Evolutionary conservation across 2,113 vertebrate genomes (phyloP).

Genomic region (Tenebrosternarchus preto): DNA sequence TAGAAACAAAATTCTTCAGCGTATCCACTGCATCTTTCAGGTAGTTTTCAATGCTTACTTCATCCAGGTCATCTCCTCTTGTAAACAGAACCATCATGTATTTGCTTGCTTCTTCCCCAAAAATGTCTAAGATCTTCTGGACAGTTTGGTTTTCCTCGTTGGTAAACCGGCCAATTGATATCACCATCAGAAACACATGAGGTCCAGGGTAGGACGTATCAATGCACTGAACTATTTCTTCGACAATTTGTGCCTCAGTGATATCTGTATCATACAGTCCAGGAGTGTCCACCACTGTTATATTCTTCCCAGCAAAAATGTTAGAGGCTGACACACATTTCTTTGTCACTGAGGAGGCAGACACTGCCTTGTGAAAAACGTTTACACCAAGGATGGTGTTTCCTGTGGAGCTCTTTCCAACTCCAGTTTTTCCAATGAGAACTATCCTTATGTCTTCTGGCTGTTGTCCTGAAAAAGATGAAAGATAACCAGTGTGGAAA

Average conservation of each 20-base stretch:
- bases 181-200: constrained; percentile 26
- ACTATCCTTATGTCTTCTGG: too few relatives aligned
- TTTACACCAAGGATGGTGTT: too few relatives aligned
- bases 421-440: too few relatives aligned
- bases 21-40: too few relatives aligned
- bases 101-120: constrained; percentile 14
- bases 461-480: too few relatives aligned
- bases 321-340: neutral
- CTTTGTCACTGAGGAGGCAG: constrained; percentile 9
- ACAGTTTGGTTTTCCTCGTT: constrained; percentile 11
- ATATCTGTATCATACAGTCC: constrained; percentile 42
- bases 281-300: constrained; percentile 45
- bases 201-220: too few relatives aligned
- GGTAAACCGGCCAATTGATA: constrained; percentile 4
- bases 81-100: constrained; percentile 35
- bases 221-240: constrained; percentile 25
- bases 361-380: constrained; percentile 9
- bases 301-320: neutral
- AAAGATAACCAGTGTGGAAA: too few relatives aligned
- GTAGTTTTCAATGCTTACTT: neutral
- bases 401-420: too few relatives aligned
- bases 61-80: constrained; percentile 29
- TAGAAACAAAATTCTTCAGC: too few relatives aligned
- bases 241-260: neutral
- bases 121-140: constrained; percentile 3